Percentiles rank a stretch among this genome's conserved stretches.
Conservation (phyloP, 2,113 vertebrate species). For the Etia nguti region DNA sequence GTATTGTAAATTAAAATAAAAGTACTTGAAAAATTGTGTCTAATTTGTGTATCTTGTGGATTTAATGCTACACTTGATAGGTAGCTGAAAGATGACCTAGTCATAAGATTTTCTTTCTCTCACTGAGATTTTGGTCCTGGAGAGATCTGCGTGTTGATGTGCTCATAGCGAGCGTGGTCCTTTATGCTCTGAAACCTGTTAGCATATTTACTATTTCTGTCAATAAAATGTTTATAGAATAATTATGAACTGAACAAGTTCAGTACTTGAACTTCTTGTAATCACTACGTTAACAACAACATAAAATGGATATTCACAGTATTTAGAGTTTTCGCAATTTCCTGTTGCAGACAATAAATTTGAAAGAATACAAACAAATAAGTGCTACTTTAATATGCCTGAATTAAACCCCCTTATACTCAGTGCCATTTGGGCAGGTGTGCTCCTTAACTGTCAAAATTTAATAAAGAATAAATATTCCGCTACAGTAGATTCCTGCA, state of each 20-base stretch:
- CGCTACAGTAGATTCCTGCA: background rate
- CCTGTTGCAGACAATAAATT: background rate
- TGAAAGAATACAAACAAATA: background rate
- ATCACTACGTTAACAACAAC: background rate
- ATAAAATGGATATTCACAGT: background rate
- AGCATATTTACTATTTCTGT: too few relatives aligned
- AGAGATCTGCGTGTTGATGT: background rate
- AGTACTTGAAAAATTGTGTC: background rate
- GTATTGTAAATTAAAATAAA: conserved; percentile 34
- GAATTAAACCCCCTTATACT: background rate
- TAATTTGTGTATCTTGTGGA: background rate
- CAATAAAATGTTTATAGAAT: background rate
- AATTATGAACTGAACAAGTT: background rate
- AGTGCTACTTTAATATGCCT: background rate
- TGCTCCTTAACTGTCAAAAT: too few relatives aligned
- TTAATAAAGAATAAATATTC: background rate
- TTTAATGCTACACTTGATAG: background rate
- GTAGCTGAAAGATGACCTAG: background rate
- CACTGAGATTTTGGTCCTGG: background rate
- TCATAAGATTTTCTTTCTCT: background rate
- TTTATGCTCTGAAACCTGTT: too few relatives aligned
- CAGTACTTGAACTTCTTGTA: background rate
- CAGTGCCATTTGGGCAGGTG: too few relatives aligned
- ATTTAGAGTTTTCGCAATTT: background rate
- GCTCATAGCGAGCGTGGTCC: too few relatives aligned